A percentile compares a stretch with the other conserved stretches of the same genome.
phyloP scores from a whole-genome alignment of 2,888 invertebrate genomes.

The Eurois occulta region DNA sequence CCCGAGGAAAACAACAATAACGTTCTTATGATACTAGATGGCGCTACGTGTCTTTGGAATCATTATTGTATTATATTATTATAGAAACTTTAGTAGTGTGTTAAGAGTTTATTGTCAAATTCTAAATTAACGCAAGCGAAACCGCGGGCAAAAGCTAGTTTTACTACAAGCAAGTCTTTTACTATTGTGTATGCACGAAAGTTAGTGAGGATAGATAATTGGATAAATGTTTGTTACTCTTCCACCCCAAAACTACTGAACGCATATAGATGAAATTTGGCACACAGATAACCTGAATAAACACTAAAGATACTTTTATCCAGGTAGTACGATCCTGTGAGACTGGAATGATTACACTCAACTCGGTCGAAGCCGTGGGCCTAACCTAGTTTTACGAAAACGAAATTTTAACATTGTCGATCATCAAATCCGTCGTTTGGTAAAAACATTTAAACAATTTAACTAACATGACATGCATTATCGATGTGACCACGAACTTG shows the following conservation, averaged over 20 bases:
- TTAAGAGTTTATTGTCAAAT: too few relatives aligned
- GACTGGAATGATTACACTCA: background rate
- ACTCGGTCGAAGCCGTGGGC: background rate
- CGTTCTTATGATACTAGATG: too few relatives aligned
- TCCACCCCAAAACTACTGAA: background rate
- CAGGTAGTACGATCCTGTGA: background rate
- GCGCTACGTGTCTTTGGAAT: too few relatives aligned
- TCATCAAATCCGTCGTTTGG: background rate
- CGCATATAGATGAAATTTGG: background rate
- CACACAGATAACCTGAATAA: background rate
- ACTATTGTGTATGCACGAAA: background rate
- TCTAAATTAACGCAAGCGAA: too few relatives aligned
- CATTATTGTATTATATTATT: too few relatives aligned
- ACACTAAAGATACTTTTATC: background rate
- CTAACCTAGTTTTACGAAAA: background rate
- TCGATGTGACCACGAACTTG: constrained; percentile 20
- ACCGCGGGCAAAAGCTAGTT: background rate
- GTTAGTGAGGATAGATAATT: background rate
- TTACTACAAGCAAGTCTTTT: too few relatives aligned
- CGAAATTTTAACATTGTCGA: background rate
- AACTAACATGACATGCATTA: constrained; percentile 13
- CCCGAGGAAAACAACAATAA: too few relatives aligned
- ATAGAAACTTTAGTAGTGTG: too few relatives aligned
- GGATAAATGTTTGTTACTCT: background rate
- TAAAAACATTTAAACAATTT: constrained; percentile 10